Evolutionary conservation across 2,113 vertebrate species (phyloP).

Genomic region (Aptenodytes forsteri): DNA sequence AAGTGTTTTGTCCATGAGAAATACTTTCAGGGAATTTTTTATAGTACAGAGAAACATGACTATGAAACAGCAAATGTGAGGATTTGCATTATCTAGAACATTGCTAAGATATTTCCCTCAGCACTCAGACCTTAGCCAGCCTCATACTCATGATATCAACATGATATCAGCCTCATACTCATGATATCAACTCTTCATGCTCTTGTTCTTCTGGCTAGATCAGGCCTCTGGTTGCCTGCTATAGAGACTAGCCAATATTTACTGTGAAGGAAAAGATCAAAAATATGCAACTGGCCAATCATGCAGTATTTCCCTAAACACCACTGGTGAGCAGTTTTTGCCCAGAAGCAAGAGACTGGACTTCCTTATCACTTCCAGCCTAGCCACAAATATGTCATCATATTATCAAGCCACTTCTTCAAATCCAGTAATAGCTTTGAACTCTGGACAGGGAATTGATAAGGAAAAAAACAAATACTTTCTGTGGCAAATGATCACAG

Average conservation of each 20-base stretch:
- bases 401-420: neutral
- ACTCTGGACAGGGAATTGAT: neutral
- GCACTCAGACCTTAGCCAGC: neutral
- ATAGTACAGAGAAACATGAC: neutral
- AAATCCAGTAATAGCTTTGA: neutral
- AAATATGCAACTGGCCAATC: neutral
- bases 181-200: neutral
- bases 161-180: neutral
- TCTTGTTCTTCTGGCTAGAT: neutral
- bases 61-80: neutral
- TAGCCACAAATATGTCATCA: neutral
- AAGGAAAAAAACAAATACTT: neutral
- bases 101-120: neutral
- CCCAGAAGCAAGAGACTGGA: neutral
- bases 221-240: neutral
- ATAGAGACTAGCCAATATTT: neutral
- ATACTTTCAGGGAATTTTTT: neutral
- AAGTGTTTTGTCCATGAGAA: neutral
- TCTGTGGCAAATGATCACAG: neutral
- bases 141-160: neutral
- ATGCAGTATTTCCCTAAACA: neutral
- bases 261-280: neutral
- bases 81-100: neutral
- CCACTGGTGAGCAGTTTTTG: neutral
- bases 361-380: neutral